Evolutionary conservation across 2,888 invertebrate genomes (phyloP), one percentile per base, ranked within the genome.

Genomic region (Andricus curvator): DNA sequence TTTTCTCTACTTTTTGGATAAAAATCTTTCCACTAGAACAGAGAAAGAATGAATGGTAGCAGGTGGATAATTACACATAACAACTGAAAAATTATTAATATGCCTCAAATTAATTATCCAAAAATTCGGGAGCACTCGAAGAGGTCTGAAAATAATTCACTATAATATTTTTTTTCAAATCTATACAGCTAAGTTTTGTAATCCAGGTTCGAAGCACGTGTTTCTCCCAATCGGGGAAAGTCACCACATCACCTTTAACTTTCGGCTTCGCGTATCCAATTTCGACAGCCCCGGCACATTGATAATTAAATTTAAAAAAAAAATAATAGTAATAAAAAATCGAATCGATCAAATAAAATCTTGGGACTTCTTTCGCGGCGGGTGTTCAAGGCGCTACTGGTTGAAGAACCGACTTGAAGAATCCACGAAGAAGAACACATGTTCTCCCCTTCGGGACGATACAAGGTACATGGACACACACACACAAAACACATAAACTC

Each of bases 301-400:
- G 13, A 37, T 37, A 25, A 62, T 25, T 2, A 62, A 11, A 62
- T 22, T n/a, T n/a, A n/a, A n/a, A 15, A 13, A 15, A 25, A 62
- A 15, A 25, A 1, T 1, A 5, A 11, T 25, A 13, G 6, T 11
- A 9, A 37, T 1, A n/a, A 37, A 20, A 66, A 20, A 66, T 37
- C 11, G 9, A 20, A 60, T 56, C 37, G 22, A 20, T 1, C 22
- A 13, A 22, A 78, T n/a, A 44, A 65, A 78, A 65, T 60, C 22
- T 44, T 33, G 29, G 13, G 33, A 41, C 60, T 79, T 79, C 68
- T 37, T 29, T 56, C 81, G 67, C 51, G 68, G 65, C 64, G 81
- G n/a, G 77, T 78, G 82, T 70, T 81, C 82, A 81, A 66, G 78
- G 79, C 80, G 78, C 82, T 82, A 84, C 84, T 84, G 82, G 79